Percentiles rank a stretch among this genome's conserved stretches.
Conservation (phyloP, 2,797 vertebrate genomes). For the Syngnathus acus region DNA sequence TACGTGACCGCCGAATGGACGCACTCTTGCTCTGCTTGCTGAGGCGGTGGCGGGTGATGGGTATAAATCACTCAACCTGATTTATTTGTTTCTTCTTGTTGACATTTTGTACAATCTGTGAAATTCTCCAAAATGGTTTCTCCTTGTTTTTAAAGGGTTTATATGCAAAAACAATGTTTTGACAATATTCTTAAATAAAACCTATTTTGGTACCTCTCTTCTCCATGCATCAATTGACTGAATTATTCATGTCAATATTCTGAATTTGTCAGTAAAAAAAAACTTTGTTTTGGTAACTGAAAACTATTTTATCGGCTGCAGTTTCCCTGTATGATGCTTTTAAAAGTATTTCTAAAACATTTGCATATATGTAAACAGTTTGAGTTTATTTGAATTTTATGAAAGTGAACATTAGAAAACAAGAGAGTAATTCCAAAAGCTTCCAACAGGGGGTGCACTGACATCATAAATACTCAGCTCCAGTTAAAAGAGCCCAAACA, state of each 20-base stretch:
- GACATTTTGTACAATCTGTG: constrained; percentile 72
- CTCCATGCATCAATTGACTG: constrained; percentile 13
- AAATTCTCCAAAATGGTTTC: constrained; percentile 56
- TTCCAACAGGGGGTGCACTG: constrained; percentile 42
- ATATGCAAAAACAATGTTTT: constrained; percentile 71
- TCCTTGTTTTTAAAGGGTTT: constrained; percentile 70
- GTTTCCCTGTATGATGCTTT: not conserved
- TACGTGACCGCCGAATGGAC: constrained; percentile 38
- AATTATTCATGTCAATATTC: not conserved
- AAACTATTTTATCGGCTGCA: not conserved
- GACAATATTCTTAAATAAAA: constrained; percentile 76
- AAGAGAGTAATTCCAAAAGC: constrained; percentile 20
- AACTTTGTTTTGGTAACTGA: not conserved
- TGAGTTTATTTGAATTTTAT: too few species aligned
- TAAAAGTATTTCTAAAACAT: too few species aligned
- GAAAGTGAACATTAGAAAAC: not conserved
- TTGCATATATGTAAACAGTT: too few species aligned
- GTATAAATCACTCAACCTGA: constrained; percentile 45
- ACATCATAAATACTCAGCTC: not conserved
- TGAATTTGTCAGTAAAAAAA: not conserved
- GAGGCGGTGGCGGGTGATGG: constrained; percentile 49
- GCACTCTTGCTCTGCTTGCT: constrained; percentile 18
- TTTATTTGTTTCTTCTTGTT: constrained; percentile 19
- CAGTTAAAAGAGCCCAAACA: not conserved
- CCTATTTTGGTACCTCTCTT: constrained; percentile 75